Base-by-base conservation (phyloP, 2,888 invertebrate species). In the Pammene fasciana region DNA sequence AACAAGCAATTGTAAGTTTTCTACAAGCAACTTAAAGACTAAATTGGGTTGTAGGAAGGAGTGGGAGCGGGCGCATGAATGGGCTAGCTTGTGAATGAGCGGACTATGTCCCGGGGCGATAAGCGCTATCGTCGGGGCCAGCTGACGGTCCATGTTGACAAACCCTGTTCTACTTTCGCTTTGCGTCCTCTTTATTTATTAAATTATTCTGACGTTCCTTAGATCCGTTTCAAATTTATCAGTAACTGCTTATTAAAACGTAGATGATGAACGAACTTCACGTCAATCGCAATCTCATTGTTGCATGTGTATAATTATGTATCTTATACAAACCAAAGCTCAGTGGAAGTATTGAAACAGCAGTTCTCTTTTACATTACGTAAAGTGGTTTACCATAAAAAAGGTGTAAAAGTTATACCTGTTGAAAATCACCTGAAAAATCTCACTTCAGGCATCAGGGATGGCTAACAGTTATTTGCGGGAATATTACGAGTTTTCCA, bases 71-170 rank as follows among this genome's bases (percentile, higher is more conserved):
- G 79, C 83, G 86, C 86, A 91, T 92, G 92, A 92, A 92, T 92
- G 92, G 87, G 86, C 82, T 84, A 83, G 86, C 88, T 91, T 89
- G 87, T 92, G 92, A 92, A 92, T 92, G 92, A 90, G 85, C 86
- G 92, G 92, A 92, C 92, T 92, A 87, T 91, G 92, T 90, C 91
- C 92, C 89, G 83, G 75, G 82, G 77, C 84, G 92, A 92, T 92
- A 92, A 92, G 90, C 88, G 85, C 86, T 92, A 92, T 92, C 92
- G 85, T 79, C 82, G 87, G 87, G 90, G 91, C 90, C 91, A 91
- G 91, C 90, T 92, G 91, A 90, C 86, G 83, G 84, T 85, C 85
- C 86, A 83, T 88, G 89, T 90, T 91, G 91, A 92, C 92, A 92
- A 91, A 90, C 91, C 89, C 90, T 88, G 92, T 87, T 88, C 91